Evolutionary conservation across 2,888 invertebrate species (phyloP), one percentile per base, ranked within the genome.

Genomic region (Eurois occulta): DNA sequence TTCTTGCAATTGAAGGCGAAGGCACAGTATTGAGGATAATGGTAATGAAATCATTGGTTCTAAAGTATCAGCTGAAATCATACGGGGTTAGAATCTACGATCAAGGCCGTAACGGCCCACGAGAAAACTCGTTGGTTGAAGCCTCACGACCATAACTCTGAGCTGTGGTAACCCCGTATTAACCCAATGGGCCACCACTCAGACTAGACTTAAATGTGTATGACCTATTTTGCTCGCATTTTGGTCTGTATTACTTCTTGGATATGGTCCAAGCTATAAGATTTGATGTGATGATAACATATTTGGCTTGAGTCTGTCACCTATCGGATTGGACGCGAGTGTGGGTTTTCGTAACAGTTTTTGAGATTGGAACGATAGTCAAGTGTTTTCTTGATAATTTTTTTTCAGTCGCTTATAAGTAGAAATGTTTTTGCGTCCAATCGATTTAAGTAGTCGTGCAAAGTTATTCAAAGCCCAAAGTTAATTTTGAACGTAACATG

Each of bases 251-350:
- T 28, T n/a, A 11, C 21, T 24, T 13, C 35, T 78, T 79, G 80
- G 80, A 41, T 24, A 38, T 52, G 35, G 65, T 79, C 69, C 84
- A 84, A 69, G 18, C 38, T 55, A 32, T 60, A 58, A 69, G 72
- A 79, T 81, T 16, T 38, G 16, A 62, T 4, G 32, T 65, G 35
- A 48, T 64, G 78, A 72, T 83, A 83, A 66, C 68, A 64, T 83
- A 81, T 65, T 78, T 78, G 52, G 68, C 71, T 46, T 43, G 28
- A 62, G 11, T 32, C 6, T 43, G 52, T 55, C 38, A 18, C 35
- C 0, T 64, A 71, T 71, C 62, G 1, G 68, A 78, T 69, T 48
- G 67, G 58, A 69, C 28, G 11, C 41, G 13, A 48, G 13, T 43
- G 43, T 52, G 8, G 32, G 13, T 10, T 43, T 41, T 18, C 16